phyloP scores from a whole-genome alignment of 2,888 invertebrate species.

The Chydorus sphaericus region DNA sequence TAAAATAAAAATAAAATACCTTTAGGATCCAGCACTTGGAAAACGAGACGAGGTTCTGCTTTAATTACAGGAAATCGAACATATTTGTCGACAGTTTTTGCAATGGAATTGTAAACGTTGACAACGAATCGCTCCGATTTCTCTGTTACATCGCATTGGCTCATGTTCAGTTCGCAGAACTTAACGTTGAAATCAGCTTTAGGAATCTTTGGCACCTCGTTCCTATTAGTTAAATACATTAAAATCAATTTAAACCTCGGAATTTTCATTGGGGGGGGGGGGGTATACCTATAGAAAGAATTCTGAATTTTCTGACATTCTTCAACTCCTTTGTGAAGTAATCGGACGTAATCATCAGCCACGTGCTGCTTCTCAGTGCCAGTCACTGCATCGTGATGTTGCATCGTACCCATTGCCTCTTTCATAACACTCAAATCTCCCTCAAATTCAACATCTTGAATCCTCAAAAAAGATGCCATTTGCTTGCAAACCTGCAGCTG shows the following conservation, averaged over 20 bases:
- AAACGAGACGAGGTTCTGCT: no score
- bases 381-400: slow-evolving; percentile 86
- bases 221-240: no score
- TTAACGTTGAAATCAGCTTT: slow-evolving; percentile 10
- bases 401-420: slow-evolving; percentile 35
- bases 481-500: slow-evolving; percentile 67
- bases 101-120: slow-evolving; percentile 68
- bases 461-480: slow-evolving; percentile 43
- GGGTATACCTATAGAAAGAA: neutral
- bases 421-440: slow-evolving; percentile 37
- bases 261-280: no score
- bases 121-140: slow-evolving; percentile 45
- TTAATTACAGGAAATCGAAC: slow-evolving; percentile 36
- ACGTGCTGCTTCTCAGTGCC: slow-evolving; percentile 78
- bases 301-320: slow-evolving; percentile 37
- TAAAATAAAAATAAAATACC: slow-evolving; percentile 33
- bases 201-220: neutral
- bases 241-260: no score
- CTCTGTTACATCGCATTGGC: slow-evolving; percentile 54
- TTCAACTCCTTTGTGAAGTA: slow-evolving; percentile 50
- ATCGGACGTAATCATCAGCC: slow-evolving; percentile 68
- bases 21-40: slow-evolving; percentile 44
- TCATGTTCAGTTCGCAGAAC: slow-evolving; percentile 56
- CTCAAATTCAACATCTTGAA: slow-evolving; percentile 35
- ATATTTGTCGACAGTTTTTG: slow-evolving; percentile 34